These are phyloP conservation scores for Himantopus leucocephalus DNA, from an alignment of 2,113 vertebrate genomes.

Conservation along the genomic window DNA sequence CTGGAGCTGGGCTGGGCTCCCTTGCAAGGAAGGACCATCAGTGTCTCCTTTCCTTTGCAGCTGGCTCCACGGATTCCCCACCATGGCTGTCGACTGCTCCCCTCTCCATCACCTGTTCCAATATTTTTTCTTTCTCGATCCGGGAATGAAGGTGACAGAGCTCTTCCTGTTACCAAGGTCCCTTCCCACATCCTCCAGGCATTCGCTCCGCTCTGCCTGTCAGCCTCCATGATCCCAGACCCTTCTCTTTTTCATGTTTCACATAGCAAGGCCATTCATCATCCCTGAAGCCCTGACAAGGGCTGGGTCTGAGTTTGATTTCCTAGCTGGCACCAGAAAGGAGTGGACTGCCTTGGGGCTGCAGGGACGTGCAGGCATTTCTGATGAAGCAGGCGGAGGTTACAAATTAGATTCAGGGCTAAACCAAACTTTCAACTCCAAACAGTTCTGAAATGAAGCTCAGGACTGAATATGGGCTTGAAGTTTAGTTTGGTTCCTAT, in stretches of 20 bases:
- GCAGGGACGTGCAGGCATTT: background rate
- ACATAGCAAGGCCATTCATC: background rate
- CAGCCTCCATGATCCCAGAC: background rate
- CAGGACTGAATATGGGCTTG: background rate
- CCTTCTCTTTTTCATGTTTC: background rate
- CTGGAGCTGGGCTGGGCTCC: background rate
- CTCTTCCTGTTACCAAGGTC: background rate
- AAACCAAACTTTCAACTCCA: background rate
- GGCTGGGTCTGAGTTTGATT: background rate
- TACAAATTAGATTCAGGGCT: background rate
- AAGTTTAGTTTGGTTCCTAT: background rate
- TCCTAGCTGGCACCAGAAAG: background rate
- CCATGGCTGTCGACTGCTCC: fast-evolving
- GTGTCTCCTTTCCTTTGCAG: background rate
- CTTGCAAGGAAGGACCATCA: background rate
- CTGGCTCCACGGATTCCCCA: background rate
- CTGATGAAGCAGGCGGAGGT: background rate
- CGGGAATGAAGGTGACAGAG: background rate
- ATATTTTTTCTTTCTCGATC: background rate
- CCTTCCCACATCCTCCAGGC: background rate
- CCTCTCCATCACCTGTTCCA: background rate
- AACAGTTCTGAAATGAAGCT: background rate
- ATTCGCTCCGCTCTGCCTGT: background rate
- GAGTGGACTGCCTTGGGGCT: background rate
- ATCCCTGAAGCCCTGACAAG: background rate